A percentile compares a stretch with the other conserved stretches of the same genome.
phyloP scores from a whole-genome alignment of 2,888 invertebrate species.

The Scaptodrosophila latifasciaeformis region DNA sequence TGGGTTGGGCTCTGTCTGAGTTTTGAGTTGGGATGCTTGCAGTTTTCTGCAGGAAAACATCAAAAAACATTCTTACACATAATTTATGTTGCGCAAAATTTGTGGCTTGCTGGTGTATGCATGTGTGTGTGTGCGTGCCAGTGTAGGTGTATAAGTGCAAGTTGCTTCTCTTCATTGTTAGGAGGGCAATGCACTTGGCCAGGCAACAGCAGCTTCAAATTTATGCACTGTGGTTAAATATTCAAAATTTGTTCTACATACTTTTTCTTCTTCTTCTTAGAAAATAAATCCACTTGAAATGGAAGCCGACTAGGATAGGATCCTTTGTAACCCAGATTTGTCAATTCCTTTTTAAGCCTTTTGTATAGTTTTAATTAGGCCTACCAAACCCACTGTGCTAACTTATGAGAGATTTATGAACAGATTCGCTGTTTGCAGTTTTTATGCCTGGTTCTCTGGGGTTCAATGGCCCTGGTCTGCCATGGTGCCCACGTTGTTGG shows the following conservation, averaged over 20 bases:
- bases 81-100: slow-evolving; percentile 67
- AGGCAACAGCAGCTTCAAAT: neutral
- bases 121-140: neutral
- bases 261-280: too few species aligned
- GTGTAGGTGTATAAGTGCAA: neutral
- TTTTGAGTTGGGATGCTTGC: neutral
- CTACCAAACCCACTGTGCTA: too few species aligned
- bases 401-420: slow-evolving; percentile 56
- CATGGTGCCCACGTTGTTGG: neutral
- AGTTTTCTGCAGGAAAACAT: slow-evolving; percentile 18
- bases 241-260: too few species aligned
- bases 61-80: slow-evolving; percentile 61
- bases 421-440: slow-evolving; percentile 8
- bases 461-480: slow-evolving; percentile 45
- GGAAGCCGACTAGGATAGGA: too few species aligned
- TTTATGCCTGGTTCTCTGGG: slow-evolving; percentile 43
- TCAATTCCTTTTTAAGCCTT: too few species aligned
- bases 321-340: too few species aligned
- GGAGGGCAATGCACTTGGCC: slow-evolving; percentile 34
- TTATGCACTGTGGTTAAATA: slow-evolving; percentile 11
- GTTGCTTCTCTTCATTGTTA: slow-evolving; percentile 31
- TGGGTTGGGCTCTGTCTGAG: neutral
- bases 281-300: too few species aligned
- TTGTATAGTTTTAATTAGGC: too few species aligned
- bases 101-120: slow-evolving; percentile 11